Evolutionary conservation across 2,797 vertebrate species (phyloP).

Genomic region (Delichon dasypus): DNA sequence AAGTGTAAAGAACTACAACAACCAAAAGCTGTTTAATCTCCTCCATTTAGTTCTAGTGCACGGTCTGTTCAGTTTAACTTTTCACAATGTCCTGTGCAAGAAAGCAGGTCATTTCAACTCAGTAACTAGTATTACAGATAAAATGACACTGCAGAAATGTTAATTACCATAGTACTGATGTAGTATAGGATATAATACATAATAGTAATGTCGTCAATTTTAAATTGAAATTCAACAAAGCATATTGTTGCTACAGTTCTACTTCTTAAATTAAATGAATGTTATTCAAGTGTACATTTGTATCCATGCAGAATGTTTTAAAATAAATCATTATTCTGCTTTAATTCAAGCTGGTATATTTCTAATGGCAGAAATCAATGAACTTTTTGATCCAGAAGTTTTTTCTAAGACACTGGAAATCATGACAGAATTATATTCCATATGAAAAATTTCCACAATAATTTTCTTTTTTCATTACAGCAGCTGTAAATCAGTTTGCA

Average conservation of each 20-base stretch:
- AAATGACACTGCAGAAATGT: constrained; percentile 65
- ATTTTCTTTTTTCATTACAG: constrained; percentile 3
- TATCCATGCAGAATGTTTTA: background rate
- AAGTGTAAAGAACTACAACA: background rate
- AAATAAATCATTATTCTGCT: background rate
- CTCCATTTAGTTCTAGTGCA: constrained; percentile 10
- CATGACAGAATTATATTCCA: background rate
- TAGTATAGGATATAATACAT: constrained; percentile 71
- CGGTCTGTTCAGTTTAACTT: constrained; percentile 50
- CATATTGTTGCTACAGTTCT: constrained; percentile 63
- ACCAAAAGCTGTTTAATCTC: background rate
- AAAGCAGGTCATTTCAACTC: constrained; percentile 67
- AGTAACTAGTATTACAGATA: constrained; percentile 71
- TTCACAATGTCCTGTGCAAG: constrained; percentile 52
- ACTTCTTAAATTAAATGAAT: constrained; percentile 69
- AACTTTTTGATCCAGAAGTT: background rate
- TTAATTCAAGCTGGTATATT: background rate
- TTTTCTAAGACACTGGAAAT: background rate
- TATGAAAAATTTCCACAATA: background rate
- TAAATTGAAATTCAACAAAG: constrained; percentile 79
- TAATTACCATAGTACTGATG: constrained; percentile 74
- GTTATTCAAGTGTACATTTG: constrained; percentile 52
- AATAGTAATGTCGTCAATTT: constrained; percentile 76
- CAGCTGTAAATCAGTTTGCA: constrained; percentile 21
- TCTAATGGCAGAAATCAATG: background rate